Evolutionary conservation across 2,888 invertebrate genomes (phyloP), one percentile per base, ranked within the genome.

Genomic region (Didymodactylos carnosus): DNA sequence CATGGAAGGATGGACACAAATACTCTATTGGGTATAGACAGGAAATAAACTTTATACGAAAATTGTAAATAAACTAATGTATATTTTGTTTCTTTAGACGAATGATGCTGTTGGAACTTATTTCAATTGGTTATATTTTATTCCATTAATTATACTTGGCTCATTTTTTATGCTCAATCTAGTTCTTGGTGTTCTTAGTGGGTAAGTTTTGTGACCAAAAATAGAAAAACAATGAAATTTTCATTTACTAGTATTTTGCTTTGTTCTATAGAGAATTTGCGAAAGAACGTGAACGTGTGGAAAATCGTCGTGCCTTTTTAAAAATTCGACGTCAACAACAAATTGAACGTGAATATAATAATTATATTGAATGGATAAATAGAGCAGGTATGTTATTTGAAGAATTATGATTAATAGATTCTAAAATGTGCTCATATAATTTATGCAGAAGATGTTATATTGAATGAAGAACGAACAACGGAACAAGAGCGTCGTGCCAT

Each of bases 141-240:
- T 98, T 87, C 95, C 97, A 87, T 91, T 99, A 85, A 98, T 98
- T 87, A 94, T 99, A 86, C 89, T 98, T 87, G 98, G 98, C 87
- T 99, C 98, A 86, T 99, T 99, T 90, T 99, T 99, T 88, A 99
- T 99, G 98, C 92, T 99, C 89, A 99, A 99, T 88, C 90, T 99
- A 88, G 97, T 99, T 88, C 94, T 99, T 87, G 98, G 98, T 90
- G 98, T 99, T 84, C 91, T 99, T 86, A 97, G 97, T 87, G 98
- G 98, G 62, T 98, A 87, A 46, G 11, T 4, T 6, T 13, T 46
- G 16, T 46, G 11, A 46, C n/a, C n/a, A n/a, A n/a, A n/a, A n/a
- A n/a, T n/a, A n/a, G n/a, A n/a, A n/a, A n/a, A n/a, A 97, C 98
- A 11, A 89, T 51, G 11, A 3, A 27, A 43, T 23, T 19, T 19